Evolutionary conservation across 2,797 vertebrate genomes (phyloP).

Genomic region (Anas bernieri): DNA sequence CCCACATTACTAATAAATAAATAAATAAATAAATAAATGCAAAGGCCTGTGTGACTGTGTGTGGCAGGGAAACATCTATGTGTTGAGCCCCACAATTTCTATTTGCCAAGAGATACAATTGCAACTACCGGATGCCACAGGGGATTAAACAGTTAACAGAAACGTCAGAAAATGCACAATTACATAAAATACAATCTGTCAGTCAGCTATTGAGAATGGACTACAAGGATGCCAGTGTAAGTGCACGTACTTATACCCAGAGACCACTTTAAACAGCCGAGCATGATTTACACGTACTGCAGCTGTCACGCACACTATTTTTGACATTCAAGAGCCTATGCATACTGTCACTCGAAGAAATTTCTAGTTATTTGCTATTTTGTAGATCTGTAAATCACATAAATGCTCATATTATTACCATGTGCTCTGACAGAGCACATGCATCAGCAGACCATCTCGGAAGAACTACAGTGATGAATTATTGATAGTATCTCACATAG

Average conservation of each 20-base stretch:
- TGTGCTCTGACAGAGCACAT: constrained; percentile 49
- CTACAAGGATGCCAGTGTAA: constrained; percentile 46
- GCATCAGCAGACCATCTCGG: constrained; percentile 67
- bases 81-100: background rate
- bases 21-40: background rate
- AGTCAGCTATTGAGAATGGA: constrained; percentile 45
- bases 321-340: constrained; percentile 32
- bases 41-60: accelerated
- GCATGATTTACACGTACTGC: constrained; percentile 45
- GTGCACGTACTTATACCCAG: constrained; percentile 38
- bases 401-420: constrained; percentile 69
- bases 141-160: constrained; percentile 48
- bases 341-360: constrained; percentile 57
- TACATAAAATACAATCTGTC: constrained; percentile 39
- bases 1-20: background rate
- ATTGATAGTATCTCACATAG: constrained; percentile 61
- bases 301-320: constrained; percentile 32
- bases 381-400: constrained; percentile 69
- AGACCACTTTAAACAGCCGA: constrained; percentile 40
- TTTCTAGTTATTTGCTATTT: constrained; percentile 70
- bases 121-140: background rate
- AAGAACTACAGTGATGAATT: constrained; percentile 63
- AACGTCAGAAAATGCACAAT: background rate
- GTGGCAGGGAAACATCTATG: background rate
- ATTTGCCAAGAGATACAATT: background rate